Conservation (phyloP, 2,113 vertebrate genomes). For the Dipodomys stephensi region DNA sequence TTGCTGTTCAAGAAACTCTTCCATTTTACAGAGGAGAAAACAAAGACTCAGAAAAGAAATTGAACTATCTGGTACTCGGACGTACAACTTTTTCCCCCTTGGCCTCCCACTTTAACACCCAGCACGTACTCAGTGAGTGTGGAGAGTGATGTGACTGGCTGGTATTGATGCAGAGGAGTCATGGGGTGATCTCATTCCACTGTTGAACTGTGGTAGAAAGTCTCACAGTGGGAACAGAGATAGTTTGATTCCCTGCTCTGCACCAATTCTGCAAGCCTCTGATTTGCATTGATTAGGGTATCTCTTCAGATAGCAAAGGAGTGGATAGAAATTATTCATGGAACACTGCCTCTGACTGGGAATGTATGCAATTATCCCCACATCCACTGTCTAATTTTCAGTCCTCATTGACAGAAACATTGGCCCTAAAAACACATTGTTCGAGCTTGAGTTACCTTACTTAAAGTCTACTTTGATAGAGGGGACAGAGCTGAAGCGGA, state of each 20-base stretch:
- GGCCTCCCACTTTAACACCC: not conserved
- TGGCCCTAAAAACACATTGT: not conserved
- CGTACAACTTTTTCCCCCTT: not conserved
- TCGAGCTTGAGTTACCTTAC: slow-evolving; percentile 25
- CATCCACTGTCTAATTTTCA: not conserved
- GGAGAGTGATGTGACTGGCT: slow-evolving; percentile 53
- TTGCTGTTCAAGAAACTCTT: not conserved
- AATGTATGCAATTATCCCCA: not conserved
- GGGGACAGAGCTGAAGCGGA: not conserved
- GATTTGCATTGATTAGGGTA: slow-evolving; percentile 42
- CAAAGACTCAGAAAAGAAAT: not conserved
- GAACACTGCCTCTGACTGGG: slow-evolving; percentile 47
- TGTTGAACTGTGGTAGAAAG: slow-evolving; percentile 38
- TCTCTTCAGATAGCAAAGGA: slow-evolving; percentile 15
- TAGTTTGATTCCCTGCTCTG: slow-evolving; percentile 22
- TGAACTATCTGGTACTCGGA: not conserved
- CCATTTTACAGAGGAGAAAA: slow-evolving; percentile 52
- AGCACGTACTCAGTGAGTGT: slow-evolving; percentile 25
- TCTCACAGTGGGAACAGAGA: slow-evolving; percentile 38
- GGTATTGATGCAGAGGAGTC: slow-evolving; percentile 25
- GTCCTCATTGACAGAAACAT: not conserved
- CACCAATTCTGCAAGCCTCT: slow-evolving; percentile 39
- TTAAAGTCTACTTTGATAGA: not conserved
- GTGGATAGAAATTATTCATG: slow-evolving; percentile 36
- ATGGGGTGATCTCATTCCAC: not conserved